Evolutionary conservation across 2,888 invertebrate genomes (phyloP).

Genomic region (Neria commutata): DNA sequence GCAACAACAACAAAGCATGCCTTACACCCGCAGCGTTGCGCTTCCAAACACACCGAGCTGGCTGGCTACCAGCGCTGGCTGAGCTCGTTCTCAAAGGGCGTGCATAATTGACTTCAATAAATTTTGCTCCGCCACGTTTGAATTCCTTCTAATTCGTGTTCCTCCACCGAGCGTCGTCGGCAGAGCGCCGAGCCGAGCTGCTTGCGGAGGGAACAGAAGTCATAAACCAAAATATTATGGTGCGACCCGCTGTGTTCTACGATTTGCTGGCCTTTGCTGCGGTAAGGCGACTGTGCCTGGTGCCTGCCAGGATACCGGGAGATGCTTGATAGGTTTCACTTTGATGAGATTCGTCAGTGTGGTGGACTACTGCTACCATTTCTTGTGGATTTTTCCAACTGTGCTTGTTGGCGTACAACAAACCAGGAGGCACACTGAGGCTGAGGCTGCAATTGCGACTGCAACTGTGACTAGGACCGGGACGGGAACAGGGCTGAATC

Average conservation of each 20-base stretch:
- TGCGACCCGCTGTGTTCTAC: slow-evolving; percentile 51
- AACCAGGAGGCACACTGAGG: too few relatives aligned
- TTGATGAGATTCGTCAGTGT: slow-evolving; percentile 57
- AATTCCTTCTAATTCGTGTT: not conserved
- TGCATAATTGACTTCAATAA: slow-evolving; percentile 26
- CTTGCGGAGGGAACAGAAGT: slow-evolving; percentile 41
- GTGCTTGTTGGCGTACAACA: slow-evolving; percentile 49
- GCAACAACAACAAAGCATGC: not conserved
- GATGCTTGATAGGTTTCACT: slow-evolving; percentile 57
- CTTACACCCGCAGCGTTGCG: not conserved
- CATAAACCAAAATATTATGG: slow-evolving; percentile 58
- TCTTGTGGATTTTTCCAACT: slow-evolving; percentile 41
- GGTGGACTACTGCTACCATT: slow-evolving; percentile 50
- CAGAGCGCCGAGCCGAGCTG: slow-evolving; percentile 37
- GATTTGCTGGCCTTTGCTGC: slow-evolving; percentile 57
- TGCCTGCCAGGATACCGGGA: not conserved
- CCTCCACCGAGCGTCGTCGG: not conserved
- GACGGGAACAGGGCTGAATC: slow-evolving; percentile 1
- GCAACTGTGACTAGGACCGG: slow-evolving; percentile 12
- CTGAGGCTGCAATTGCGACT: slow-evolving; percentile 39
- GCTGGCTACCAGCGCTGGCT: not conserved
- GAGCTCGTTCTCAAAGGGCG: slow-evolving; percentile 19
- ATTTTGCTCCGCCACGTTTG: slow-evolving; percentile 2
- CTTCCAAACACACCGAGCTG: not conserved
- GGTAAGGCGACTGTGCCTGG: slow-evolving; percentile 46